Evolutionary conservation across 2,888 invertebrate genomes (phyloP).

Genomic region (Caradrina kadenii): DNA sequence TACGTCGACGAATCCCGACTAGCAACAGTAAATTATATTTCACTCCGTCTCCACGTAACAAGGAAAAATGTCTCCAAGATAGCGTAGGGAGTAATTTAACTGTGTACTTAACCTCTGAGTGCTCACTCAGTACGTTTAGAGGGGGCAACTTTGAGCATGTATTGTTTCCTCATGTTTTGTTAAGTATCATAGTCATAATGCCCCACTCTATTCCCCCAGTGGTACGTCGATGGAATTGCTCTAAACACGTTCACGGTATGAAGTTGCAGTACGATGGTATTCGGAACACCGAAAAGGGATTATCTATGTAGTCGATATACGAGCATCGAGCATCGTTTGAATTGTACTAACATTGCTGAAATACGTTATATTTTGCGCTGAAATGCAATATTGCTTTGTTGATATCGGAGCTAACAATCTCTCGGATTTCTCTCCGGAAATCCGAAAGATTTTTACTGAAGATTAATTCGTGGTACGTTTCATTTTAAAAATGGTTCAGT

Average conservation of each 20-base stretch:
- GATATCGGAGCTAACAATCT: conserved; percentile 27
- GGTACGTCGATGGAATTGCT: conserved; percentile 65
- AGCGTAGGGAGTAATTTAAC: conserved; percentile 68
- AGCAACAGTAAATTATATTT: conserved; percentile 47
- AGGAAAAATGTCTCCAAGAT: conserved; percentile 68
- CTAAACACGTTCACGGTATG: conserved; percentile 57
- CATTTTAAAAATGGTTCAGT: neutral
- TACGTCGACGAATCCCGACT: conserved; percentile 31
- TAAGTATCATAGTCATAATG: conserved; percentile 71
- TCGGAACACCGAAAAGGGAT: conserved; percentile 46
- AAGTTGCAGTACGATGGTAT: conserved; percentile 36
- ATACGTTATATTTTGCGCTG: conserved; percentile 46
- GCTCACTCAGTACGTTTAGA: conserved; percentile 55
- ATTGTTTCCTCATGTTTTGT: conserved; percentile 74
- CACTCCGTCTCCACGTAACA: conserved; percentile 36
- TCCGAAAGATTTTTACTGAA: neutral
- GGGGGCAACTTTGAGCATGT: conserved; percentile 60
- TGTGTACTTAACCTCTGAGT: conserved; percentile 65
- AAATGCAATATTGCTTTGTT: conserved; percentile 30
- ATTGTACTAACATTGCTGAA: conserved; percentile 45
- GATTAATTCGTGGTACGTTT: neutral
- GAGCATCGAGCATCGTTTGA: conserved; percentile 41
- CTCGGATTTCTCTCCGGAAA: neutral
- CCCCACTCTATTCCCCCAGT: conserved; percentile 41
- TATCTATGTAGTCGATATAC: conserved; percentile 51